Base-by-base conservation (phyloP, 2,888 invertebrate genomes). In the Ochropleura leucogaster region DNA sequence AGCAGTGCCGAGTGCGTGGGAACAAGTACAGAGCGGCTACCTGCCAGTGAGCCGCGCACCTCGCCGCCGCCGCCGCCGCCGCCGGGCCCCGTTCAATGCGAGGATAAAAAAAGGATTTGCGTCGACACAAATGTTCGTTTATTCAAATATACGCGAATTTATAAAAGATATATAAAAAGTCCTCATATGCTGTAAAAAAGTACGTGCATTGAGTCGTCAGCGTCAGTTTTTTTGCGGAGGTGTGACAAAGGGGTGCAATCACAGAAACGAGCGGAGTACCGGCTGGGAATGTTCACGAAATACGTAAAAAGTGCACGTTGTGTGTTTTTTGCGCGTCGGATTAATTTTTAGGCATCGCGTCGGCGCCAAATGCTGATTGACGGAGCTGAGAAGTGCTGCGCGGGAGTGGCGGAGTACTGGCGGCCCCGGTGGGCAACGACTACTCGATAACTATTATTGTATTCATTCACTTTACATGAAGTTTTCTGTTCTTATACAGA, bases 181-280 rank as follows among this genome's bases (percentile, higher is more conserved):
- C 57, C 42, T 70, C 42, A 62, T 60, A 57, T 57, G 55, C n/a
- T 68, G 68, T 80, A 87, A 83, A 80, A n/a, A 84, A 77, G 64
- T 72, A 78, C 80, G 81, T 85, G 88, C 92, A 94, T 94, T 93
- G 93, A 94, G 91, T 90, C 91, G 92, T 94, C 93, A 91, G 88
- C 88, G 79, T 77, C 73, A 68, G 83, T 91, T 89, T 88, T 51
- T 87, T 89, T 84, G 77, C 80, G 66, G 16, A 49, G 20, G 68
- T 51, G 77, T 76, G 80, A 82, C 81, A 88, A 89, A 92, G 90
- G 94, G 94, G 91, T 92, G 89, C 89, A 90, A 79, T 88, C 87
- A 88, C 84, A 90, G 90, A 90, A 89, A 85, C 77, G 79, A 77
- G 87, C 72, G 82, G 80, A 83, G 84, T 77, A 84, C 79, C 77